Percentiles rank a stretch among this genome's conserved stretches.
These are phyloP conservation scores for Phenacoccus solenopsis DNA, from an alignment of 1,140 invertebrate genomes.

Conservation along the genomic window DNA sequence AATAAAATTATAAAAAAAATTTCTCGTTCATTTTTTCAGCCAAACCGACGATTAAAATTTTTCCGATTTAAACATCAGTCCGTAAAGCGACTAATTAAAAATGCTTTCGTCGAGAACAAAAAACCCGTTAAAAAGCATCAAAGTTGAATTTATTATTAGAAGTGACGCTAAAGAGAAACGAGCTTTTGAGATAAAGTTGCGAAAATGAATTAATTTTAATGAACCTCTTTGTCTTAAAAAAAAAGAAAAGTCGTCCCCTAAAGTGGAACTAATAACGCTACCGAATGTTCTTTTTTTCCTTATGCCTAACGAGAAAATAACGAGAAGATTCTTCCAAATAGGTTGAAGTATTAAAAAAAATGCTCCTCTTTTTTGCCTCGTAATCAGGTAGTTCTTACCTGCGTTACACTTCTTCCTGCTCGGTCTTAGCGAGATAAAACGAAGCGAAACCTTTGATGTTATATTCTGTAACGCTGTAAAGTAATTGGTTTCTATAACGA, in stretches of 20 bases:
- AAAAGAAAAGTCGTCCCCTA: background rate
- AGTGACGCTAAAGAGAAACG: background rate
- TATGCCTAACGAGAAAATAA: slow-evolving; percentile 2
- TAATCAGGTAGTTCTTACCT: background rate
- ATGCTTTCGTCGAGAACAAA: no score
- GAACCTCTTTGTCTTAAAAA: background rate
- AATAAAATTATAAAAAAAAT: no score
- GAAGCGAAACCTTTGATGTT: background rate
- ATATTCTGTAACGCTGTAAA: background rate
- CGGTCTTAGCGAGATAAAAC: background rate
- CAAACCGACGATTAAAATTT: no score
- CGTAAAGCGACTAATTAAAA: no score
- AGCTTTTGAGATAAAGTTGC: background rate
- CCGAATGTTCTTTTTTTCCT: background rate
- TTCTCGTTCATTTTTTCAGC: no score
- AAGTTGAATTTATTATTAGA: no score
- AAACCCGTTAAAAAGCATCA: no score
- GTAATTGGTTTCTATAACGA: slow-evolving; percentile 2
- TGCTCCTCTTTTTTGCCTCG: background rate
- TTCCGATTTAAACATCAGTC: no score
- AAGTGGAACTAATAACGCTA: background rate
- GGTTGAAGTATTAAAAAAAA: background rate
- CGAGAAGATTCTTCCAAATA: background rate
- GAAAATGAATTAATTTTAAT: slow-evolving; percentile 1
- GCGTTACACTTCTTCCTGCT: background rate